Conservation (phyloP, 2,113 vertebrate genomes). For the Dromaius novaehollandiae region DNA sequence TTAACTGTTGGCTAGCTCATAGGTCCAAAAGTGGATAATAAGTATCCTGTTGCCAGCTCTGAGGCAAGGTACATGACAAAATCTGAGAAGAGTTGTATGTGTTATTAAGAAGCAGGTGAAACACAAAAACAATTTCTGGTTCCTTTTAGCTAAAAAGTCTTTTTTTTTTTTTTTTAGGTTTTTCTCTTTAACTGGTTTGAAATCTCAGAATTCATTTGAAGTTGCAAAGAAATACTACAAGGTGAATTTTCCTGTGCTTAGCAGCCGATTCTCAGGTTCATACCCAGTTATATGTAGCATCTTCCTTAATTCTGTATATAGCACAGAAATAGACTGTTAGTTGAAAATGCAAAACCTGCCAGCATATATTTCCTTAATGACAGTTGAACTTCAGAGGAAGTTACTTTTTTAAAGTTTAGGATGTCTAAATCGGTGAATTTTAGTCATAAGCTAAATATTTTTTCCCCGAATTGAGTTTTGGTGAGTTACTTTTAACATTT, state of each 20-base stretch:
- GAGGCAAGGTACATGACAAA: not conserved
- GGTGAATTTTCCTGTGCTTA: not conserved
- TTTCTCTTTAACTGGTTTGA: not conserved
- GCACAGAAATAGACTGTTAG: accelerated
- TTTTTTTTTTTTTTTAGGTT: not conserved
- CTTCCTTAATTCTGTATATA: accelerated
- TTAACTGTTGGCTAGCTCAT: accelerated
- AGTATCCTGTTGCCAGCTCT: not conserved
- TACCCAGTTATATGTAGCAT: accelerated
- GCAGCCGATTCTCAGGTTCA: not conserved
- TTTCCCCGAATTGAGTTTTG: accelerated
- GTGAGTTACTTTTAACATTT: not conserved
- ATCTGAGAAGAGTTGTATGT: too few species aligned
- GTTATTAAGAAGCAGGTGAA: not conserved
- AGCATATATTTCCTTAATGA: accelerated
- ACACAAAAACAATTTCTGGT: not conserved
- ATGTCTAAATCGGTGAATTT: not conserved
- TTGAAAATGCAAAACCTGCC: not conserved
- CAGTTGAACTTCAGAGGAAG: accelerated
- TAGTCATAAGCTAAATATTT: not conserved
- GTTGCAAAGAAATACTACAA: not conserved
- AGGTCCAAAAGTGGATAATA: not conserved
- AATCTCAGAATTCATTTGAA: not conserved
- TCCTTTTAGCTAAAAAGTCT: not conserved
- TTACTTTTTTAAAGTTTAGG: not conserved